A percentile compares a stretch with the other conserved stretches of the same genome.
These are phyloP conservation scores for Proteles cristata DNA, from an alignment of 2,113 vertebrate species.

Conservation along the genomic window DNA sequence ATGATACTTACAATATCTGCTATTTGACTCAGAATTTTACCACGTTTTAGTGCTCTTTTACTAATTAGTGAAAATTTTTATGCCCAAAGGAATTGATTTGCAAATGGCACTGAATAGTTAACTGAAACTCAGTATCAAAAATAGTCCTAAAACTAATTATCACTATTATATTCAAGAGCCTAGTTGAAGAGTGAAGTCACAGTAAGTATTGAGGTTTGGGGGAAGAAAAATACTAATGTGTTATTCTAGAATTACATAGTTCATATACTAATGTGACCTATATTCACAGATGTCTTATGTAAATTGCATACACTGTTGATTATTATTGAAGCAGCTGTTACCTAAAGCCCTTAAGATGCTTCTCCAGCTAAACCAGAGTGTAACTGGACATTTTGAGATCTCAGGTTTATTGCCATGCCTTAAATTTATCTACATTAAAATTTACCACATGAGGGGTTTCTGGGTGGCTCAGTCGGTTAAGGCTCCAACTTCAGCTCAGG, in stretches of 20 bases:
- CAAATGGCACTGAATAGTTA: neutral
- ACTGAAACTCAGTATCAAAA: constrained; percentile 31
- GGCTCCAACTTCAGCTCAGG: too few relatives aligned
- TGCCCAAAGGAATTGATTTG: neutral
- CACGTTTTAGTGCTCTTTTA: neutral
- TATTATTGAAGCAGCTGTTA: neutral
- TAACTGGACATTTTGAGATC: neutral
- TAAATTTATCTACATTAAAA: neutral
- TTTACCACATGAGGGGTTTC: neutral
- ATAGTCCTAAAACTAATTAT: neutral
- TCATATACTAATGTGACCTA: neutral
- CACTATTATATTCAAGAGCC: neutral
- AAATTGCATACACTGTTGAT: neutral
- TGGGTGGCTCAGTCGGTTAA: too few relatives aligned
- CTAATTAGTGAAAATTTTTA: neutral
- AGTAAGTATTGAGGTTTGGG: neutral
- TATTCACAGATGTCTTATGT: neutral
- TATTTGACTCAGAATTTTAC: neutral
- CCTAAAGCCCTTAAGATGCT: neutral
- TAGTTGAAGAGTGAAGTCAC: neutral
- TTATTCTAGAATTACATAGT: neutral
- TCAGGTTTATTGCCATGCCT: neutral
- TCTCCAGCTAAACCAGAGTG: neutral
- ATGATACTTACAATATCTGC: neutral
- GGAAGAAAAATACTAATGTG: neutral